phyloP scores from a whole-genome alignment of 2,888 invertebrate genomes.

The Odontocolon sp. region DNA sequence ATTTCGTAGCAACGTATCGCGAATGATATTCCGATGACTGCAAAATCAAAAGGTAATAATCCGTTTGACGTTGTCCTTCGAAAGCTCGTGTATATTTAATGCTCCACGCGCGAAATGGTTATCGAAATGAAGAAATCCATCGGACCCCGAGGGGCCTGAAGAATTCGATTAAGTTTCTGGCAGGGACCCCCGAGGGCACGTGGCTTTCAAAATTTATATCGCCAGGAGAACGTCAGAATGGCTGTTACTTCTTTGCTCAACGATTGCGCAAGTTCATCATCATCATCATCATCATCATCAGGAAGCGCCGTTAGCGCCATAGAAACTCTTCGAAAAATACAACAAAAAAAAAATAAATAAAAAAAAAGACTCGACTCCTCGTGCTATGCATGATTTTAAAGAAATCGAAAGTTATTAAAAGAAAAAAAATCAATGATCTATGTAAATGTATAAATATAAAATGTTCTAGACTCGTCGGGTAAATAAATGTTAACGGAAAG shows the following conservation, averaged over 20 bases:
- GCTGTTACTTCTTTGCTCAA: neutral
- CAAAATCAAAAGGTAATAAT: slow-evolving; percentile 2
- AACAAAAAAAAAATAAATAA: neutral
- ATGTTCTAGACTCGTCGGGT: no score
- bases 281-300: neutral
- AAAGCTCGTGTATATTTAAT: slow-evolving; percentile 17
- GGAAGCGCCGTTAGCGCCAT: slow-evolving; percentile 21
- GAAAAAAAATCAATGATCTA: neutral
- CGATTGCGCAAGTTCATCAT: slow-evolving; percentile 40
- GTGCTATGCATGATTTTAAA: slow-evolving; percentile 44
- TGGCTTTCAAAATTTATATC: slow-evolving; percentile 42
- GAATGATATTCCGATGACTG: neutral
- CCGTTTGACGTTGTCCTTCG: neutral
- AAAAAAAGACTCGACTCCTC: slow-evolving; percentile 8
- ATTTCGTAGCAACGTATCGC: neutral
- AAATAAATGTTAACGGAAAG: neutral
- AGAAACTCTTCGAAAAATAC: neutral
- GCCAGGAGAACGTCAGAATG: slow-evolving; percentile 9
- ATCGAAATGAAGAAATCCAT: slow-evolving; percentile 40
- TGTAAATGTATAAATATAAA: neutral
- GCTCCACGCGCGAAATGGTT: neutral
- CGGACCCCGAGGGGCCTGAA: slow-evolving; percentile 4
- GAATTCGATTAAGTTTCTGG: neutral
- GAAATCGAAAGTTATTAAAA: slow-evolving; percentile 29
- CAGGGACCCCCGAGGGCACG: slow-evolving; percentile 14